phyloP scores from a whole-genome alignment of 1,140 invertebrate species.

The Apolygus lucorum region DNA sequence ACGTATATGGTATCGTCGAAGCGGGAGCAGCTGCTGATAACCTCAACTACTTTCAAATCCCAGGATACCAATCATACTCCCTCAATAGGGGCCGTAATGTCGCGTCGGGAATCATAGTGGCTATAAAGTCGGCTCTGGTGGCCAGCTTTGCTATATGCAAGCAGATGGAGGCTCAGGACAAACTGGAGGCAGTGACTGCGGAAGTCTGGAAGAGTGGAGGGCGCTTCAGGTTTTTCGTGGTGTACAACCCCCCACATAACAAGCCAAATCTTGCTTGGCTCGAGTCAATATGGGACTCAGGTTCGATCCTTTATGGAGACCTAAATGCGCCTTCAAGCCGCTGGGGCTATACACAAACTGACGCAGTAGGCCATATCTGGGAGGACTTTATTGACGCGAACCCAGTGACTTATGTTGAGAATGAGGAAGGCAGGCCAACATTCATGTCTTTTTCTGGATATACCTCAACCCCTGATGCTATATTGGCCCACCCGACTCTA shows the following conservation, averaged over 20 bases:
- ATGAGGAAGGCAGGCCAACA: not conserved
- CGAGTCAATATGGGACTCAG: not conserved
- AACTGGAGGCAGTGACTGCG: not conserved
- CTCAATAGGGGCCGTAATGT: not conserved
- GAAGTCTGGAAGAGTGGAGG: not conserved
- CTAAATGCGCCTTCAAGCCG: conserved; percentile 17
- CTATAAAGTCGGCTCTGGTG: not conserved
- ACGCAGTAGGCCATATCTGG: not conserved
- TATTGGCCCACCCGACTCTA: not conserved
- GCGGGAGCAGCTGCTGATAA: not conserved
- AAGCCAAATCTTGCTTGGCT: not conserved
- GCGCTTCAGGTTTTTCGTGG: not conserved
- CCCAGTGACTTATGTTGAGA: not conserved
- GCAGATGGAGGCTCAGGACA: not conserved
- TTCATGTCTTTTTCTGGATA: not conserved
- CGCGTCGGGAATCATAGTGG: not conserved
- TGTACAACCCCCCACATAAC: not conserved
- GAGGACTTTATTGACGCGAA: conserved; percentile 9
- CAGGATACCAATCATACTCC: not conserved
- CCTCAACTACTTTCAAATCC: not conserved
- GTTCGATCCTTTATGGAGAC: not conserved
- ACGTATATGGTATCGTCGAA: not conserved
- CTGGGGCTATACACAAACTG: conserved; percentile 14
- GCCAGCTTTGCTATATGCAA: not conserved
- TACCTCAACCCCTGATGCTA: not conserved